Conservation (phyloP, 2,113 vertebrate species). For the Brevimyrus niger region DNA sequence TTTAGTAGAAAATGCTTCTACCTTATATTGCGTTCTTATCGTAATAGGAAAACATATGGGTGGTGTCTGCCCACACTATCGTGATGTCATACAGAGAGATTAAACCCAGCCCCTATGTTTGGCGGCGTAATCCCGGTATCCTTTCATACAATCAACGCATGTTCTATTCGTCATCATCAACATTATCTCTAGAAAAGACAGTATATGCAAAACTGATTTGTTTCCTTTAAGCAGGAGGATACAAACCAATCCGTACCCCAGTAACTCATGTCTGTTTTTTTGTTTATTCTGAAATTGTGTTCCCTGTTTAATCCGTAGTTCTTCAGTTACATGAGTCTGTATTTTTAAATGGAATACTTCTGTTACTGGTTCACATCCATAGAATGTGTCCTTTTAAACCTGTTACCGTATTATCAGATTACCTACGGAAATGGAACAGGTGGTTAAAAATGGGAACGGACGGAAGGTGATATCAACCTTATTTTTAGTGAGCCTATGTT, state of each 20-base stretch:
- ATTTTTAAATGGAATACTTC: not conserved
- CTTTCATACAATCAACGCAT: slow-evolving; percentile 16
- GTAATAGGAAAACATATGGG: slow-evolving; percentile 11
- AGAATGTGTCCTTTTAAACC: slow-evolving; percentile 49
- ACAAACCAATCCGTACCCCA: not conserved
- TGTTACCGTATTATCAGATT: slow-evolving; percentile 52
- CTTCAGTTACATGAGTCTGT: not conserved
- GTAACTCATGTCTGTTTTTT: not conserved
- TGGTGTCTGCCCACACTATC: slow-evolving; percentile 33
- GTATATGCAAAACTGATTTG: not conserved
- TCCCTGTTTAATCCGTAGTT: not conserved
- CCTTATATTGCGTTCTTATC: not conserved
- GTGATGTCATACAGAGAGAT: slow-evolving; percentile 54
- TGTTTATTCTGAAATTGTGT: not conserved
- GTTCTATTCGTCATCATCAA: not conserved
- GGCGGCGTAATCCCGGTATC: slow-evolving; percentile 46
- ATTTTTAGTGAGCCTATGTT: not conserved
- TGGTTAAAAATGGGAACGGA: slow-evolving; percentile 37
- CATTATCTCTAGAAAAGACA: not conserved
- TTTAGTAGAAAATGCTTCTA: not conserved
- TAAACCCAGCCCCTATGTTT: slow-evolving; percentile 54
- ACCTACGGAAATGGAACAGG: slow-evolving; percentile 43
- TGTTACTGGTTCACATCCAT: not conserved
- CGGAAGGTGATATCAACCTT: slow-evolving; percentile 30
- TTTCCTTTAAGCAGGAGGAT: not conserved